Percentiles rank a stretch among this genome's conserved stretches.
Conservation (phyloP, 1,140 invertebrate genomes). For the Sitobion miscanthi region DNA sequence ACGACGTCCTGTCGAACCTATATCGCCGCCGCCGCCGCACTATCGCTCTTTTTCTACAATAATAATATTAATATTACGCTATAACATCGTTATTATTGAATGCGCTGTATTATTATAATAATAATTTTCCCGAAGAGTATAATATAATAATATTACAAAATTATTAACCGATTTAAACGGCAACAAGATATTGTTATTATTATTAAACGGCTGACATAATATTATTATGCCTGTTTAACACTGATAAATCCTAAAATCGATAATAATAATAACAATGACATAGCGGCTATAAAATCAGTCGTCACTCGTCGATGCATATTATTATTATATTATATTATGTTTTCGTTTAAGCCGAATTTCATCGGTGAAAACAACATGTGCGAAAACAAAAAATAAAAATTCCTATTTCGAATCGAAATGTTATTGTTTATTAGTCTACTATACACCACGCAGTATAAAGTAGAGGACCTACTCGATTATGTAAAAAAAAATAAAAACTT, state of each 20-base stretch:
- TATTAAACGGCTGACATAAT: too few relatives aligned
- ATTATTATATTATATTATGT: too few relatives aligned
- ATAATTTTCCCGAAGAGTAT: background rate
- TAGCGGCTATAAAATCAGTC: background rate
- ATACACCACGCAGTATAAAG: background rate
- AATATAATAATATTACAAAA: too few relatives aligned
- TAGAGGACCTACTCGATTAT: too few relatives aligned
- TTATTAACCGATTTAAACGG: background rate
- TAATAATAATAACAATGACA: background rate
- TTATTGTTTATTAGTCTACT: background rate
- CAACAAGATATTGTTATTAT: background rate
- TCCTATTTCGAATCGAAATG: background rate
- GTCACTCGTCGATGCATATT: background rate
- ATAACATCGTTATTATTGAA: background rate
- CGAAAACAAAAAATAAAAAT: background rate
- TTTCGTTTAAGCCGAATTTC: too few relatives aligned
- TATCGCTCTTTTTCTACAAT: background rate
- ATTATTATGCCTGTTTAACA: background rate
- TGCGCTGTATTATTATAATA: background rate
- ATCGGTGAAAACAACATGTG: too few relatives aligned
- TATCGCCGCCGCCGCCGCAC: background rate
- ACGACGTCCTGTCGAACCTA: background rate
- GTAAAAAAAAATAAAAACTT: background rate
- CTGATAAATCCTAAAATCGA: background rate
- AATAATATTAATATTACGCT: background rate